phyloP scores from a whole-genome alignment of 2,888 invertebrate species.

The Pristionchus arcanus region DNA sequence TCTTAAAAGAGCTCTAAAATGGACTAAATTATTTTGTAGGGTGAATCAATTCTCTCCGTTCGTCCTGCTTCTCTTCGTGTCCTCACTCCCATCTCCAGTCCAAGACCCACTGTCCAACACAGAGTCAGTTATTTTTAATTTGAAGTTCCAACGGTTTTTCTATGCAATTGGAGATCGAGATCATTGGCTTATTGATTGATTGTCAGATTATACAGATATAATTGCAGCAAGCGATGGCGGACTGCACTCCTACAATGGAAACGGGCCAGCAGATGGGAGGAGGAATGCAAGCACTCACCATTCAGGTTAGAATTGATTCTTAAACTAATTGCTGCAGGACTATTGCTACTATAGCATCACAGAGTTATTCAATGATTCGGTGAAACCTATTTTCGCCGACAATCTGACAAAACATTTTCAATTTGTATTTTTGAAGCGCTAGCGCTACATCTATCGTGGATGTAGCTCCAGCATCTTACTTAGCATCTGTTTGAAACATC shows the following conservation, averaged over 20 bases:
- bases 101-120: background rate
- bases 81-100: conserved; percentile 24
- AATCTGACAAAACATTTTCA: no score
- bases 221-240: background rate
- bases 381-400: background rate
- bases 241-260: conserved; percentile 3
- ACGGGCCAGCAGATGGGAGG: background rate
- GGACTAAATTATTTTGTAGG: background rate
- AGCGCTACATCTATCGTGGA: no score
- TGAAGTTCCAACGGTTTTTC: background rate
- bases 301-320: background rate
- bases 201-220: background rate
- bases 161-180: background rate
- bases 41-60: background rate
- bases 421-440: no score
- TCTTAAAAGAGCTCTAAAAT: no score
- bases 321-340: background rate
- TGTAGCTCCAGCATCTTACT: no score
- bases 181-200: background rate
- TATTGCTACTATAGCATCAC: background rate
- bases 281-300: conserved; percentile 34
- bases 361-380: background rate
- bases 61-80: background rate
- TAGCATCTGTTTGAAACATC: no score
- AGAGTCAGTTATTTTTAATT: background rate